Evolutionary conservation across 2,888 invertebrate genomes (phyloP).

Genomic region (Neoascia interrupta): DNA sequence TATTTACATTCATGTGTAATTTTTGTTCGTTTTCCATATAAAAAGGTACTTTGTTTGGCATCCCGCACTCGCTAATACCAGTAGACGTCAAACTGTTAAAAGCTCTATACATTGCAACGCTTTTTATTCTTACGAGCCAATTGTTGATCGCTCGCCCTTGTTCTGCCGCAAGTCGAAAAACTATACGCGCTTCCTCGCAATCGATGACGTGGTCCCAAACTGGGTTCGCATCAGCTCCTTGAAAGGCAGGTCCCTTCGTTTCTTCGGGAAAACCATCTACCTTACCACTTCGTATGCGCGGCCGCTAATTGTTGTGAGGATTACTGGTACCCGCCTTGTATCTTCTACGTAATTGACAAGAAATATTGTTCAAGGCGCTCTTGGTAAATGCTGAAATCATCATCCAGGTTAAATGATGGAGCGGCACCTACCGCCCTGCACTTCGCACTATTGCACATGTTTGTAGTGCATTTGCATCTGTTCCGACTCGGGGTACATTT

Average conservation of each 20-base stretch:
- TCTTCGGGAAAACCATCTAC: conserved; percentile 14
- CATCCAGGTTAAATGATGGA: background rate
- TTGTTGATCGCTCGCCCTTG: conserved; percentile 1
- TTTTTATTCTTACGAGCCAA: conserved; percentile 5
- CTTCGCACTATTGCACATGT: background rate
- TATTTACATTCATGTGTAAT: too few relatives aligned
- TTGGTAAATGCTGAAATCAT: conserved; percentile 11
- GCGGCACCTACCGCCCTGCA: background rate
- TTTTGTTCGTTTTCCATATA: too few relatives aligned
- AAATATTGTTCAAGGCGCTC: conserved; percentile 12
- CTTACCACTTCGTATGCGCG: conserved; percentile 9
- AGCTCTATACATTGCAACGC: conserved; percentile 20
- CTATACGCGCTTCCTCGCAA: background rate
- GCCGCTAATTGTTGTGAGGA: conserved; percentile 2
- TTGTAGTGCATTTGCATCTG: too few relatives aligned
- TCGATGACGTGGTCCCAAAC: conserved; percentile 12
- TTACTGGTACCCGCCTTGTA: background rate
- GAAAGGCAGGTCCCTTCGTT: background rate
- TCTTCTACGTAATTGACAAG: conserved; percentile 8
- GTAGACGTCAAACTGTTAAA: too few relatives aligned
- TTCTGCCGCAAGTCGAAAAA: conserved; percentile 6
- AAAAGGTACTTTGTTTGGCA: too few relatives aligned
- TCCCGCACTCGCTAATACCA: too few relatives aligned
- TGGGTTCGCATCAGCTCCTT: background rate
- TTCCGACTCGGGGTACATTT: too few relatives aligned